These are phyloP conservation scores for Candoia aspera DNA, from an alignment of 2,113 vertebrate genomes.

Conservation along the genomic window DNA sequence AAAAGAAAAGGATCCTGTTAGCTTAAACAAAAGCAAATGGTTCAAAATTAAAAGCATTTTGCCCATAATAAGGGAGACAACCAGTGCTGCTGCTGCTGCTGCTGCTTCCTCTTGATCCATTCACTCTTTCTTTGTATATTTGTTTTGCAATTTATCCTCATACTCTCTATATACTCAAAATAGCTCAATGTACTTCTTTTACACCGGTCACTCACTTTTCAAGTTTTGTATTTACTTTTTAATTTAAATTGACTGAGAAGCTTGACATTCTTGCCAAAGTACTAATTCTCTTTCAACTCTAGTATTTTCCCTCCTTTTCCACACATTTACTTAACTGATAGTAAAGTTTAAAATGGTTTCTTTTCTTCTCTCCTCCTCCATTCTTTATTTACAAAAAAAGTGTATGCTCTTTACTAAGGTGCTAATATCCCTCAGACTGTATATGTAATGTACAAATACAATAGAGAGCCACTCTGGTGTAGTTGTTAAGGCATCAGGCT, in stretches of 20 bases:
- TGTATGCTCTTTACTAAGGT: too few species aligned
- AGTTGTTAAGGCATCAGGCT: too few species aligned
- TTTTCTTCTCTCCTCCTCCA: too few species aligned
- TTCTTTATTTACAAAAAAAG: too few species aligned
- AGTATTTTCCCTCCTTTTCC: background rate
- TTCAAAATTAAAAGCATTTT: slow-evolving; percentile 13
- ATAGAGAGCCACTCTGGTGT: too few species aligned
- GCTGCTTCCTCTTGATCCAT: background rate
- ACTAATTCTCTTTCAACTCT: background rate
- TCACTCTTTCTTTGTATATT: background rate
- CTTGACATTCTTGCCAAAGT: slow-evolving; percentile 14
- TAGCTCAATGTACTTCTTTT: background rate
- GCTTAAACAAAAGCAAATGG: background rate
- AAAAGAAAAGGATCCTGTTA: slow-evolving; percentile 42
- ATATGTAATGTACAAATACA: too few species aligned
- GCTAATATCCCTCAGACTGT: too few species aligned
- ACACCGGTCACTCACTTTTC: background rate
- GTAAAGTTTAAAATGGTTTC: too few species aligned
- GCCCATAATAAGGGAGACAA: background rate
- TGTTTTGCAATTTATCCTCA: background rate
- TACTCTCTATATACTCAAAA: background rate
- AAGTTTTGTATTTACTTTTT: background rate
- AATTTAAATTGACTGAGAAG: background rate
- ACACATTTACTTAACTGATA: too few species aligned
- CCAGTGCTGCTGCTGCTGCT: background rate